Evolutionary conservation across 2,113 vertebrate genomes (phyloP).

Genomic region (Macrotis lagotis): DNA sequence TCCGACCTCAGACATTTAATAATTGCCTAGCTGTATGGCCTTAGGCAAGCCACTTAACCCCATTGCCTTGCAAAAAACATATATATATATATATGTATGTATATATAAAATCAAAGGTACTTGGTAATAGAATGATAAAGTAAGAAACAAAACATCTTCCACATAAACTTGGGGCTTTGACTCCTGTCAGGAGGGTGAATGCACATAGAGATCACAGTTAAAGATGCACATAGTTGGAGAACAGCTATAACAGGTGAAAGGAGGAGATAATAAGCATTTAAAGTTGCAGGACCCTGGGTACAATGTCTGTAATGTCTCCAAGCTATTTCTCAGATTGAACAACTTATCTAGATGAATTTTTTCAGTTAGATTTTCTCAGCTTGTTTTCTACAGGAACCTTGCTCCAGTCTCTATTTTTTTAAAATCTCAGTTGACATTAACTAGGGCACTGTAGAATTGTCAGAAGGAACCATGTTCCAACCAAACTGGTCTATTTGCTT

Average conservation of each 20-base stretch:
- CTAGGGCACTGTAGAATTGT: not conserved
- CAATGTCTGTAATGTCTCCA: not conserved
- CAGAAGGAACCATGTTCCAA: not conserved
- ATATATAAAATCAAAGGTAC: too few relatives aligned
- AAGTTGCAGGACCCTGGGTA: not conserved
- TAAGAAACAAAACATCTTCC: not conserved
- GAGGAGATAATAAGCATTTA: not conserved
- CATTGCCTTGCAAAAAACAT: too few relatives aligned
- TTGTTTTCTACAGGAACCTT: not conserved
- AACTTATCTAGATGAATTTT: not conserved
- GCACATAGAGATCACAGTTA: not conserved
- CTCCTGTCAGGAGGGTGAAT: not conserved
- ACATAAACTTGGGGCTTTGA: not conserved
- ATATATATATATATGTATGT: too few relatives aligned
- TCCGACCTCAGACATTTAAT: too few relatives aligned
- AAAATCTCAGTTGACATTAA: not conserved
- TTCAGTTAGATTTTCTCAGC: not conserved
- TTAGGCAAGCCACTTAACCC: too few relatives aligned
- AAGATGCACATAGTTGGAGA: not conserved
- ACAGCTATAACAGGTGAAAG: not conserved
- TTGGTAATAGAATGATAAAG: not conserved
- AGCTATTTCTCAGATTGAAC: not conserved
- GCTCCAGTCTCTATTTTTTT: too few relatives aligned
- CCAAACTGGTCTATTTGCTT: not conserved
- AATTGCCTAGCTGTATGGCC: too few relatives aligned